These are phyloP conservation scores for Dendrolimus kikuchii DNA, from an alignment of 1,140 invertebrate genomes.

Conservation along the genomic window DNA sequence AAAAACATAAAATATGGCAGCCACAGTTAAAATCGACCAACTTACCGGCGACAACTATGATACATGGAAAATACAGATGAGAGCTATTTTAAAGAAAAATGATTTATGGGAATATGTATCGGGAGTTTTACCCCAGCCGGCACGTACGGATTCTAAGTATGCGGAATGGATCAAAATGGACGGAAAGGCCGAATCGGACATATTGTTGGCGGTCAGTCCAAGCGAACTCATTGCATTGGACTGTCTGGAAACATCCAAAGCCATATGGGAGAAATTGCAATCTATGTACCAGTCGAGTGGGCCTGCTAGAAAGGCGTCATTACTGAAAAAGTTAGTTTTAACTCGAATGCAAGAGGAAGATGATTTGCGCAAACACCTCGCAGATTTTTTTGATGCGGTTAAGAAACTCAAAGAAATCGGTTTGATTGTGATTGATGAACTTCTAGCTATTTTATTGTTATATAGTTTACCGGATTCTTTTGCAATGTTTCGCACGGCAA, in stretches of 20 bases:
- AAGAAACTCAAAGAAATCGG: constrained; percentile 29
- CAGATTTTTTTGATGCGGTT: constrained; percentile 26
- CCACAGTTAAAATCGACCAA: constrained; percentile 18
- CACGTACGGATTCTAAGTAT: constrained; percentile 16
- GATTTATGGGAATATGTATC: constrained; percentile 23
- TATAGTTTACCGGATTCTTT: constrained; percentile 24
- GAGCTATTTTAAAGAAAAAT: constrained; percentile 30
- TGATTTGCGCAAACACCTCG: constrained; percentile 22
- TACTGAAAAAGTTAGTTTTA: constrained; percentile 26
- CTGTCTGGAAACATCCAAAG: constrained; percentile 22
- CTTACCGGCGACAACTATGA: constrained; percentile 19
- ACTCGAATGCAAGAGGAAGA: constrained; percentile 25
- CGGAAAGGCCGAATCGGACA: constrained; percentile 25
- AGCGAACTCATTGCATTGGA: constrained; percentile 22
- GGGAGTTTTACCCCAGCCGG: constrained; percentile 13
- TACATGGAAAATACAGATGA: constrained; percentile 26
- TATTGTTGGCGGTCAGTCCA: constrained; percentile 24
- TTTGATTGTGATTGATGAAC: constrained; percentile 25
- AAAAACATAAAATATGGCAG: constrained; percentile 15
- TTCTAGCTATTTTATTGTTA: constrained; percentile 22
- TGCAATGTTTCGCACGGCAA: constrained; percentile 22
- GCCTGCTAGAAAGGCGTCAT: constrained; percentile 22
- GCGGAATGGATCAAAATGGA: constrained; percentile 22
- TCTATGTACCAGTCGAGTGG: constrained; percentile 25
- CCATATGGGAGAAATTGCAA: constrained; percentile 25